Base-by-base conservation (phyloP, 2,797 vertebrate genomes). In the Cossypha niveicapilla region DNA sequence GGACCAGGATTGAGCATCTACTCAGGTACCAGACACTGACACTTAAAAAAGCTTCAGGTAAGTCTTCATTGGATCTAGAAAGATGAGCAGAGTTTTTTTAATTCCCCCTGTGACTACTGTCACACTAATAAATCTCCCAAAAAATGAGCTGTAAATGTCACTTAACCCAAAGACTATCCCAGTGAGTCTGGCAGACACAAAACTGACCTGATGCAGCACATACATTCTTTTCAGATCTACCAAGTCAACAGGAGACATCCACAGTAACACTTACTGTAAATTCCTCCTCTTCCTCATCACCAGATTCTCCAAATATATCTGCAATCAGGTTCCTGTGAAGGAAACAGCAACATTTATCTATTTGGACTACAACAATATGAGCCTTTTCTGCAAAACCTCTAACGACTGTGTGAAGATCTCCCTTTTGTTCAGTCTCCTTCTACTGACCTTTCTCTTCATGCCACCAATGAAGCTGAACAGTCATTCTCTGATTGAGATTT, bases 291-390 rank as follows among this genome's bases (percentile, higher is more conserved):
- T 98, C 98, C 94, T 99, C 99, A 94, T 99, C 99, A 56, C 99
- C 99, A 30, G 99, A 99, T 97, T 99, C 99, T 82, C 99, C 99
- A 86, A 99, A 99, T 97, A 99, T 99, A 96, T 99, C 99, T 28
- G 99, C 99, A 39, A 99, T 99, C 97, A 99, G 98, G 95, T 99
- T 99, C 97, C 99, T 99, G 96, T 9, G 79, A 87, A 87, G 70
- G 56, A 56, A 95, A 94, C 11, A 88, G 60, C 22, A 91, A 92
- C 62, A 75, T 66, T 94, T 57, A 85, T 58, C 74, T 94, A 23
- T 62, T 56, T 53, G 39, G 16, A 85, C 30, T 47, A 44, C n/a
- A 87, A 41, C 7, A 65, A 42, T 3, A 84, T 32, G 5, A 27
- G 12, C 18, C 39, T 71, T 89, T 92, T 47, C 54, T 63, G 32